Base-by-base conservation (phyloP, 2,888 invertebrate species). In the Neoitamus cyanurus region DNA sequence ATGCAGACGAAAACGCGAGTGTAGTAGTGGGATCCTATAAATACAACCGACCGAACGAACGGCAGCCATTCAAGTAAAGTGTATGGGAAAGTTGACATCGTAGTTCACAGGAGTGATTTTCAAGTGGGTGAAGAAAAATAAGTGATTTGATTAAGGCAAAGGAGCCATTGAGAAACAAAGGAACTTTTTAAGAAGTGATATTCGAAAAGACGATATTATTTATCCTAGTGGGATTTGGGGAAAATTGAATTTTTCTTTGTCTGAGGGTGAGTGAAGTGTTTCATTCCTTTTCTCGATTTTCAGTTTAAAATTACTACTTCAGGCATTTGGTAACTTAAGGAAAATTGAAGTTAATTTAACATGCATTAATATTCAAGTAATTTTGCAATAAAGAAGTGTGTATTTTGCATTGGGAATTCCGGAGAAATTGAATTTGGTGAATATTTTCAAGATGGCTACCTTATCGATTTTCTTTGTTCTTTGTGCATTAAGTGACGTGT, bases 131-230 rank as follows among this genome's bases (percentile, higher is more conserved):
- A 36, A 69, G 15, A 1, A n/a, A 36, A 36, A 72, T 36, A 73
- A 73, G 36, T 73, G 36, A 31, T 36, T n/a, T 31, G 34, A 70
- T 68, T n/a, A 69, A 69, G 28, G 28, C 11, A 0, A 15, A 37
- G 73, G 20, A 73, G 73, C 73, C 20, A 73, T 73, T 34, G 73
- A 73, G 36, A 73, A 73, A 73, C 73, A 73, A 73, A 20, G 3
- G 20, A 34, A 73, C 37, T 36, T 37, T 72, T 73, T 73, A 15
- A 73, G n/a, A 73, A 30, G 25, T 58, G 25, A 58, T 58, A 58
- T 34, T 34, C 7, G 36, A 73, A 36, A 73, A 34, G n/a, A 37
- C 73, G 37, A 73, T 73, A 73, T 73, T 70, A 34, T 73, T 58
- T 58, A 25, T 3, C 34, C 15, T 73, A 73, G 73, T 73, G 73